These are phyloP conservation scores for Hecatera dysodea DNA, from an alignment of 2,888 invertebrate species.

Conservation along the genomic window DNA sequence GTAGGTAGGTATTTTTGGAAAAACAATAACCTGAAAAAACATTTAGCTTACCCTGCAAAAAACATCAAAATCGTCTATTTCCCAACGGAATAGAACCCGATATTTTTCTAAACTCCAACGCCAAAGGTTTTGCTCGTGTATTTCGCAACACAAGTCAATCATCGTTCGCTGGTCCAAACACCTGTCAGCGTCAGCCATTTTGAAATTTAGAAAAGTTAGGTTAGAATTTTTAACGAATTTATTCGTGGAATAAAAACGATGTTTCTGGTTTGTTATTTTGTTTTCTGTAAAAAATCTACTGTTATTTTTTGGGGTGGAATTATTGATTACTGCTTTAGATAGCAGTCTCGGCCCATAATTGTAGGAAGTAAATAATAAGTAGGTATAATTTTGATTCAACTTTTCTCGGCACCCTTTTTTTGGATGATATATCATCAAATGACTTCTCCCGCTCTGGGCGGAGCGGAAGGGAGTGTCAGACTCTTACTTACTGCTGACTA, in stretches of 20 bases:
- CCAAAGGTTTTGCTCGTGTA: slow-evolving; percentile 26
- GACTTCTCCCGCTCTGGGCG: too few relatives aligned
- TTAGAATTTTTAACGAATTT: slow-evolving; percentile 37
- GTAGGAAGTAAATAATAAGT: too few relatives aligned
- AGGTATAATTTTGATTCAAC: too few relatives aligned
- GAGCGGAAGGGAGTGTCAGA: too few relatives aligned
- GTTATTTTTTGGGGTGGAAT: background rate
- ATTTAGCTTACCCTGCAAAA: background rate
- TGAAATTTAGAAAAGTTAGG: slow-evolving; percentile 58
- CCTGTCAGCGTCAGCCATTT: slow-evolving; percentile 59
- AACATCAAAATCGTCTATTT: slow-evolving; percentile 1
- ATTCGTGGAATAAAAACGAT: slow-evolving; percentile 18
- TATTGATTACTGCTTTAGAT: background rate
- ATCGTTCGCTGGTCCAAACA: slow-evolving; percentile 41
- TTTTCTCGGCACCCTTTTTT: too few relatives aligned
- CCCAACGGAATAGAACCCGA: background rate
- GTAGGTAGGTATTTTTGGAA: background rate
- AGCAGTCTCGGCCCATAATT: background rate
- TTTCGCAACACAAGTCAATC: slow-evolving; percentile 58
- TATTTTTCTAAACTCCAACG: slow-evolving; percentile 38
- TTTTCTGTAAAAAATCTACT: background rate
- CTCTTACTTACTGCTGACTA: too few relatives aligned
- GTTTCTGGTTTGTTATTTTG: slow-evolving; percentile 23
- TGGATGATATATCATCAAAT: too few relatives aligned
- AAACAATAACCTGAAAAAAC: background rate